Evolutionary conservation across 2,113 vertebrate genomes (phyloP), one percentile per base, ranked within the genome.

Genomic region (Albula goreensis): DNA sequence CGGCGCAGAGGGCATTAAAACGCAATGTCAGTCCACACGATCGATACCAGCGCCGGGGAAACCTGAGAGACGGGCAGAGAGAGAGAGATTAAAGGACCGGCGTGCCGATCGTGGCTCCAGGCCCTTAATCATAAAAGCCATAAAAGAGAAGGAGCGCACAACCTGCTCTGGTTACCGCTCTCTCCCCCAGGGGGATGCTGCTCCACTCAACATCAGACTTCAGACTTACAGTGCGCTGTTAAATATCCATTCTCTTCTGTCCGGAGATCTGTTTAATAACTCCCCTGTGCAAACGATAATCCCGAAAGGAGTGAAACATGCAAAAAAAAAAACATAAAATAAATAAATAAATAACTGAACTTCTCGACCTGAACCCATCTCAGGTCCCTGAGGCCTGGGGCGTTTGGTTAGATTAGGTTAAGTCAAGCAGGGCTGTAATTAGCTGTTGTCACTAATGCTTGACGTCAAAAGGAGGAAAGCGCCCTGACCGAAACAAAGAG

Each of bases 81-180:
- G 80, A 81, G 51, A 81, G 80, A n/a, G 80, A 81, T 81, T 81
- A 81, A 81, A 81, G 53, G 50, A 81, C 80, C n/a, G 80, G 8
- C n/a, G 50, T 1, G 80, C 80, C 22, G n/a, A 52, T 52, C 22
- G 22, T 15, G 17, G 50, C 80, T 81, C 22, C 50, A 81, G 80
- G 80, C 80, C 13, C 17, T 81, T 52, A 50, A 81, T 81, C 80
- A 81, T n/a, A 81, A 81, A 81, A 52, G 19, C 80, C 10, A 52
- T 52, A 52, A 52, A 81, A 81, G 5, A 81, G 49, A 51, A 11
- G 50, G 53, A n/a, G 49, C 51, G 25, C 51, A 81, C 22, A 81
- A 52, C 22, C 80, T 53, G 80, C n/a, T 22, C 80, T 81, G 80
- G 80, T 81, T 52, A 52, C 50, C 11, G 51, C 22, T 5, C 51